Percentiles rank a stretch among this genome's conserved stretches.
Evolutionary conservation across 2,797 vertebrate species (phyloP).

Genomic region (Margarornis squamiger): DNA sequence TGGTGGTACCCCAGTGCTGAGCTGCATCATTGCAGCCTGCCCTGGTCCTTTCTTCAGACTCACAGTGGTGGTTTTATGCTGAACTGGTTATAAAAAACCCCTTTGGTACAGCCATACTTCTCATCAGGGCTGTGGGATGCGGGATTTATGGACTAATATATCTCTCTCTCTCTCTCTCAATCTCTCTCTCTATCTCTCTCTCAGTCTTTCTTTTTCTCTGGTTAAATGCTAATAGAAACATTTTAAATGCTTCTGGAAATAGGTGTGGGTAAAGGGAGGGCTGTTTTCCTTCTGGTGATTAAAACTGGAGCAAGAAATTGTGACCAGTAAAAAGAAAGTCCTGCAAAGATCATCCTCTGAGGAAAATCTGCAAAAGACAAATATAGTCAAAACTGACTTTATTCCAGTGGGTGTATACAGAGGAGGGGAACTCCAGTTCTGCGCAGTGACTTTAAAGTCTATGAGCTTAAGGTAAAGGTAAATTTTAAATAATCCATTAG

Average conservation of each 20-base stretch:
- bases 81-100: background rate
- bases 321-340: background rate
- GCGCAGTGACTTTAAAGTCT: background rate
- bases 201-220: no score
- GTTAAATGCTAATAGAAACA: background rate
- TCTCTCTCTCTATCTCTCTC: background rate
- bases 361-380: background rate
- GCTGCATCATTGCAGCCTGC: background rate
- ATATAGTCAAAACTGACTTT: background rate
- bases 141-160: rapidly evolving
- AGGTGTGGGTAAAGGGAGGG: background rate
- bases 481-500: slow-evolving; percentile 22
- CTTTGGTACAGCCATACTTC: rapidly evolving
- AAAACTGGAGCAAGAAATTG: background rate
- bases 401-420: background rate
- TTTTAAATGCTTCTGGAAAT: background rate
- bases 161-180: background rate
- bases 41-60: rapidly evolving
- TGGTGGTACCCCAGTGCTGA: background rate
- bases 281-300: background rate
- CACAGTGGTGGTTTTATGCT: background rate
- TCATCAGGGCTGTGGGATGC: background rate
- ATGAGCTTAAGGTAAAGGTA: slow-evolving; percentile 31
- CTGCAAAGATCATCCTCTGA: background rate
- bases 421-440: background rate